Evolutionary conservation across 2,888 invertebrate species (phyloP), one percentile per base, ranked within the genome.

Genomic region (Hermodice carunculata): DNA sequence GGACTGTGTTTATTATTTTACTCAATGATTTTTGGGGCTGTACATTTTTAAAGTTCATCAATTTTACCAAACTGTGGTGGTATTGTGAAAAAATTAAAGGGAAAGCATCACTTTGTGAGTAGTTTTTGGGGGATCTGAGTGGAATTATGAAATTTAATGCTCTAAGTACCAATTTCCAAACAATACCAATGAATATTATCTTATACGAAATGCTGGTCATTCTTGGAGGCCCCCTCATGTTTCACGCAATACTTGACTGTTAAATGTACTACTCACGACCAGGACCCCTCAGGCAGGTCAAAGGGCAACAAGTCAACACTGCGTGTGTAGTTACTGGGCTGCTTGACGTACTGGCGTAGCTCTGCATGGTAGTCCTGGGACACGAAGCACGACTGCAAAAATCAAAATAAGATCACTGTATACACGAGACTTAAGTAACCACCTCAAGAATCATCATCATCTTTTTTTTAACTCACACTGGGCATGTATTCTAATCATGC

Each of bases 321-420:
- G 8, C 70, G 61, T 42, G 57, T 67, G 65, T 81, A 81, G 53
- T 78, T 80, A 17, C 81, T 76, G 1, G 85, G 80, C 60, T 86
- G 81, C 26, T 75, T 70, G 49, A 80, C 76, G 76, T 83, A 88
- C 63, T 81, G 76, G 34, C 79, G 77, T 46, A 83, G 76, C 54
- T 87, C 87, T 31, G 84, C 82, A 31, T 81, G 79, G 71, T 86
- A 88, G 74, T 88, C 82, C 57, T 81, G 78, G 3, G 88, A 85
- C 11, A 88, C 86, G 77, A 86, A 89, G 67, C 88, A 89, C 14
- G 82, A 67, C 79, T 84, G 81, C 67, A 73, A 77, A 37, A 37
- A n/a, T n/a, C n/a, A n/a, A n/a, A n/a, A n/a, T n/a, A n/a, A n/a
- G n/a, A n/a, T n/a, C n/a, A n/a, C n/a, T n/a, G n/a, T n/a, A n/a